Evolutionary conservation across 2,113 vertebrate genomes (phyloP).

Genomic region (Vidua chalybeata): DNA sequence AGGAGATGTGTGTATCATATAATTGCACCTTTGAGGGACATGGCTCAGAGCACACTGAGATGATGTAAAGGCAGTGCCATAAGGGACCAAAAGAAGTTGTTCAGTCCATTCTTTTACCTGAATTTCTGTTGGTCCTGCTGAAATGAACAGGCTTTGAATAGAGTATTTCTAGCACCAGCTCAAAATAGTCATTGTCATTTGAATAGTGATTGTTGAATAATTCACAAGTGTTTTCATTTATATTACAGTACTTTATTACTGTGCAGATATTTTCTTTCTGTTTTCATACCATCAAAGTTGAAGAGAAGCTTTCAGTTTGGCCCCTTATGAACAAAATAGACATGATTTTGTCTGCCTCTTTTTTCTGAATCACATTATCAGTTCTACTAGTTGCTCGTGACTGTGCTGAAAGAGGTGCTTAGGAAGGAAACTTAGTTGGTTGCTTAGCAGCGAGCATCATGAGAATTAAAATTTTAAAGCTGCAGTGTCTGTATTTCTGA

Average conservation of each 20-base stretch:
- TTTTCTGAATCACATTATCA: conserved; percentile 65
- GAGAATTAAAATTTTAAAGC: conserved; percentile 76
- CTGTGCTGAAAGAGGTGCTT: conserved; percentile 85
- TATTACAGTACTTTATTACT: neutral
- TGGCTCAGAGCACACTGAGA: neutral
- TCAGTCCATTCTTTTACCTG: neutral
- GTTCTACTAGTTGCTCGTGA: conserved; percentile 88
- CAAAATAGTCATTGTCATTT: neutral
- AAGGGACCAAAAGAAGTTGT: neutral
- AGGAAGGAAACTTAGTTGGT: conserved; percentile 85
- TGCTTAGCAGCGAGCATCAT: conserved; percentile 80
- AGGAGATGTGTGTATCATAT: neutral
- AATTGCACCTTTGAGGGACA: neutral
- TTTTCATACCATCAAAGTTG: neutral
- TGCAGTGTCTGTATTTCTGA: neutral
- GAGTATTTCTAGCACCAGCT: neutral
- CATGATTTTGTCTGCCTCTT: neutral
- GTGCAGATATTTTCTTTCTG: neutral
- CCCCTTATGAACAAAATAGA: neutral
- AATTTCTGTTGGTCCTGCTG: neutral
- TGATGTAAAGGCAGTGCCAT: neutral
- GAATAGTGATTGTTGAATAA: neutral
- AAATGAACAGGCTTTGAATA: neutral
- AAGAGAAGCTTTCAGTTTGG: neutral
- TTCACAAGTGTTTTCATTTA: neutral